Percentiles rank a stretch among this genome's conserved stretches.
phyloP scores from a whole-genome alignment of 2,888 invertebrate species.

The Pharmacophagus antenor region DNA sequence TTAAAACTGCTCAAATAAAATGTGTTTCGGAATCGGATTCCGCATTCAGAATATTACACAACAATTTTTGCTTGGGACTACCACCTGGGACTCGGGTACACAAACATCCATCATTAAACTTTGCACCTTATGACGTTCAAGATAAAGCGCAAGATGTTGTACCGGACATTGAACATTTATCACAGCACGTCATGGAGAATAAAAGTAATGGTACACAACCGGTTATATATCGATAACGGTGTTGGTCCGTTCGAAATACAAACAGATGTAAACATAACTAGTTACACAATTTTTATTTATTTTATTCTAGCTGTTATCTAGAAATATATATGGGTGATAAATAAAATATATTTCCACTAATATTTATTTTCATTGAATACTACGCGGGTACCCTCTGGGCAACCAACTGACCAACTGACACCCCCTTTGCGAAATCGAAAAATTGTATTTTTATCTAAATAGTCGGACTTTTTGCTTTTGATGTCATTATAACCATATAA shows the following conservation, averaged over 20 bases:
- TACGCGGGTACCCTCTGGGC: too few species aligned
- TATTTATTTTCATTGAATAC: too few species aligned
- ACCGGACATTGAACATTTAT: slow-evolving; percentile 40
- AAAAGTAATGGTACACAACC: slow-evolving; percentile 55
- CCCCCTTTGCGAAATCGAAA: too few species aligned
- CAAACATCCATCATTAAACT: slow-evolving; percentile 32
- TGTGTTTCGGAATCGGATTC: slow-evolving; percentile 45
- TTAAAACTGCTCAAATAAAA: slow-evolving; percentile 38
- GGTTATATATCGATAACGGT: slow-evolving; percentile 52
- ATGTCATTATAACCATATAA: too few species aligned
- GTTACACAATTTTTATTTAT: slow-evolving; percentile 28
- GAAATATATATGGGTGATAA: too few species aligned
- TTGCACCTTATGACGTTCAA: slow-evolving; percentile 15
- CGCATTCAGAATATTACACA: slow-evolving; percentile 57
- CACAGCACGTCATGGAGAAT: slow-evolving; percentile 51
- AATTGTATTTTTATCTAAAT: too few species aligned
- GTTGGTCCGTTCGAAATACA: slow-evolving; percentile 46
- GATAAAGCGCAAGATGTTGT: slow-evolving; percentile 36
- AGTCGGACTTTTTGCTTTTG: too few species aligned
- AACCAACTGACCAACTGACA: too few species aligned
- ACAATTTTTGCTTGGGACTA: slow-evolving; percentile 56
- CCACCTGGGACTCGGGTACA: slow-evolving; percentile 56
- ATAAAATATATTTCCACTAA: too few species aligned
- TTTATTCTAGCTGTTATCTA: too few species aligned
- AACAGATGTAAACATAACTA: slow-evolving; percentile 38